These are phyloP conservation scores for Mus spicilegus DNA, from an alignment of 2,113 vertebrate species.

Conservation along the genomic window DNA sequence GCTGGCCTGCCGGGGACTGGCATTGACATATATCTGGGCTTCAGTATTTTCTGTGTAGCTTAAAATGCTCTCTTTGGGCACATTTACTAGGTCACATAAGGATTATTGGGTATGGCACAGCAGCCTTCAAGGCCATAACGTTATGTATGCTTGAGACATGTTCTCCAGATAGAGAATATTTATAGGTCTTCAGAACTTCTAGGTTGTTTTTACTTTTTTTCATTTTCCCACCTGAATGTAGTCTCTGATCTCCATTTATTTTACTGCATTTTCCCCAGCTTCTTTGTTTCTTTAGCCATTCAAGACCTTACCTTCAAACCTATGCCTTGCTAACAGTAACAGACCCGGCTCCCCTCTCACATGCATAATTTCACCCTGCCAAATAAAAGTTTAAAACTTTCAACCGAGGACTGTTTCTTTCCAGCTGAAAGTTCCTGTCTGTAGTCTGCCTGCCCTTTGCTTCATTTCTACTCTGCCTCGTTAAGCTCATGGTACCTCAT, in stretches of 20 bases:
- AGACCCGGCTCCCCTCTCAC: neutral
- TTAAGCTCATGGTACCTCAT: conserved; percentile 78
- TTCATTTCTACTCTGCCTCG: conserved; percentile 84
- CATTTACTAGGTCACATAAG: conserved; percentile 81
- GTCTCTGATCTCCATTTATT: conserved; percentile 67
- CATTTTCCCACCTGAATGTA: conserved; percentile 55
- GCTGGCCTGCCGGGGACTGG: conserved; percentile 80
- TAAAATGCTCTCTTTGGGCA: conserved; percentile 80
- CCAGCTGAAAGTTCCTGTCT: conserved; percentile 84
- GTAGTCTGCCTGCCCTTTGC: conserved; percentile 72
- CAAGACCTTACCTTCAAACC: conserved; percentile 17
- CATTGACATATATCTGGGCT: conserved; percentile 80
- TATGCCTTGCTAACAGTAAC: neutral
- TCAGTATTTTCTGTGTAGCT: conserved; percentile 83
- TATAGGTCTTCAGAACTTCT: conserved; percentile 61
- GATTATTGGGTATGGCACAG: conserved; percentile 71
- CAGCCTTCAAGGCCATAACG: conserved; percentile 72
- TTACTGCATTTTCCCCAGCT: conserved; percentile 29
- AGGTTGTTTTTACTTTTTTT: conserved; percentile 51
- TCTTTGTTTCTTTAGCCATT: conserved; percentile 44
- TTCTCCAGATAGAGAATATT: conserved; percentile 74
- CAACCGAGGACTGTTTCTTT: conserved; percentile 79
- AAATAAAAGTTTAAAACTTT: conserved; percentile 41
- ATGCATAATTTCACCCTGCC: too few species aligned
- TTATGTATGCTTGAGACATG: conserved; percentile 72